A percentile compares a stretch with the other conserved stretches of the same genome.
phyloP scores from a whole-genome alignment of 2,113 vertebrate genomes.

The Melozone crissalis region DNA sequence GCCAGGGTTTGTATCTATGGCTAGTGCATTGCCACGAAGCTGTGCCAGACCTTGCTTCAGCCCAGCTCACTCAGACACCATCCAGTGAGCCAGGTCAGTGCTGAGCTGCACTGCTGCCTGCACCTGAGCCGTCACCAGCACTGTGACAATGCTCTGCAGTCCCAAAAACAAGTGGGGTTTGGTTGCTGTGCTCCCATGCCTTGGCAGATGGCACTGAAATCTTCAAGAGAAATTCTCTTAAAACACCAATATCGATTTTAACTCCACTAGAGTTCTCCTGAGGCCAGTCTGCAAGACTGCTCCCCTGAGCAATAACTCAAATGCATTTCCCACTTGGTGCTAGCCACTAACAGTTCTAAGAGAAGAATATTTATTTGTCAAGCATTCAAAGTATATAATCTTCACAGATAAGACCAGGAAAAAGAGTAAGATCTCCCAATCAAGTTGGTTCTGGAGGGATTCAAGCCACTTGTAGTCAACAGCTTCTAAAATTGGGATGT shows the following conservation, averaged over 20 bases:
- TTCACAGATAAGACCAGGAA: background rate
- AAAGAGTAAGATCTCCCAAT: background rate
- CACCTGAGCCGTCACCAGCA: background rate
- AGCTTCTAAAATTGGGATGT: background rate
- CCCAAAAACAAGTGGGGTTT: background rate
- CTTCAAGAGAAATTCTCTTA: background rate
- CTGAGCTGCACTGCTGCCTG: background rate
- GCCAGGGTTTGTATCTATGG: background rate
- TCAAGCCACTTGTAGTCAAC: background rate
- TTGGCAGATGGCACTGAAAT: background rate
- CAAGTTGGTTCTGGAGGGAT: background rate
- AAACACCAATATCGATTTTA: background rate
- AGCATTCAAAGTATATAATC: background rate
- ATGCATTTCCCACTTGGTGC: background rate
- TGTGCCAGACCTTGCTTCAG: background rate
- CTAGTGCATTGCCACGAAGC: background rate
- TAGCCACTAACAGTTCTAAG: background rate
- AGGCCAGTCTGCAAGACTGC: background rate
- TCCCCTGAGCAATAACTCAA: background rate
- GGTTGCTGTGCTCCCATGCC: background rate
- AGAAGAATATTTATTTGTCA: background rate
- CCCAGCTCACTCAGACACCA: background rate
- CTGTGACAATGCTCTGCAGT: background rate
- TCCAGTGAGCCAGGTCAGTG: background rate
- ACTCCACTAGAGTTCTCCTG: background rate